Conservation (phyloP, 1,140 invertebrate genomes). For the Leguminivora glycinivorella region DNA sequence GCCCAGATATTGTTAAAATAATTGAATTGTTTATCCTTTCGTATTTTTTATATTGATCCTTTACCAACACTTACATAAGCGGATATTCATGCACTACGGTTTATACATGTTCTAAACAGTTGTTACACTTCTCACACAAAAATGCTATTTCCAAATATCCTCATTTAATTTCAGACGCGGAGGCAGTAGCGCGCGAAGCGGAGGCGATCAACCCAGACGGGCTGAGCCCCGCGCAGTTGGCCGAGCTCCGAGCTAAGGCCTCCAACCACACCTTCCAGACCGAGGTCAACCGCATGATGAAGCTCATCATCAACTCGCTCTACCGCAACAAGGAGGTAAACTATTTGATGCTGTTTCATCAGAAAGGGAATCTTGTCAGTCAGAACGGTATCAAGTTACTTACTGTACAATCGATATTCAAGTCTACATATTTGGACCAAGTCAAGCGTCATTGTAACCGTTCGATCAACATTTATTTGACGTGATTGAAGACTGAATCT, state of each 20-base stretch:
- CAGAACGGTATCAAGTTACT: too few species aligned
- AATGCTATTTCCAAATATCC: neutral
- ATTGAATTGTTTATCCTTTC: too few species aligned
- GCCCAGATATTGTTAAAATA: too few species aligned
- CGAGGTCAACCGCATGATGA: constrained; percentile 99
- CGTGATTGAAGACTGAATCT: too few species aligned
- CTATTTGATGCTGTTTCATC: too few species aligned
- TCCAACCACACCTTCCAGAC: constrained; percentile 98
- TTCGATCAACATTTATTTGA: too few species aligned
- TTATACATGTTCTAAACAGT: neutral
- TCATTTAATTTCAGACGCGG: constrained; percentile 82
- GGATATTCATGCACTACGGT: neutral
- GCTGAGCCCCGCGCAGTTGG: constrained; percentile 95
- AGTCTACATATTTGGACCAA: too few species aligned
- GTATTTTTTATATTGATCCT: too few species aligned
- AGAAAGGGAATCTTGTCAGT: too few species aligned
- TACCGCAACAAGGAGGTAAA: constrained; percentile 97
- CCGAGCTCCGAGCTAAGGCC: constrained; percentile 93
- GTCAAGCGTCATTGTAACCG: too few species aligned
- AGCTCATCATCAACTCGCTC: constrained; percentile 98
- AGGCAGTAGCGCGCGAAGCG: constrained; percentile 92
- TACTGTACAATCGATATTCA: too few species aligned
- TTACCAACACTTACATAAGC: too few species aligned
- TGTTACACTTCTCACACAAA: neutral
- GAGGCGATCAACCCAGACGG: constrained; percentile 98